Base-by-base conservation (phyloP, 2,888 invertebrate genomes). In the Actias luna region DNA sequence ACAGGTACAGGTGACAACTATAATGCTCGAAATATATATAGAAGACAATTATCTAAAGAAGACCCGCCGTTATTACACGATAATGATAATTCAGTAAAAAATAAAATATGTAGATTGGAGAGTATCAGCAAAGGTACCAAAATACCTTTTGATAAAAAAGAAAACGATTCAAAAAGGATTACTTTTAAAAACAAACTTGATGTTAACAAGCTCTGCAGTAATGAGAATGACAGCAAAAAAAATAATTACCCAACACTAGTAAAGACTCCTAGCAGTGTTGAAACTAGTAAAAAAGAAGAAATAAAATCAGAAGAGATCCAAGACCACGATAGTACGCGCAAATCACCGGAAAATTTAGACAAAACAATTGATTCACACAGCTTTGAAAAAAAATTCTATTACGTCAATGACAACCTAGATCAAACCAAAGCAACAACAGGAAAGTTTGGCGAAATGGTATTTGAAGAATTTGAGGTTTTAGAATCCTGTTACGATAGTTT, bases 371-470 rank as follows among this genome's bases (percentile, higher is more conserved):
- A 88, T 59, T 67, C 84, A 4, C 82, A 88, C 50, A 86, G 77
- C 65, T 92, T 92, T 63, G 94, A 94, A 71, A 94, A 94, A 71
- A 94, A 94, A 71, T 94, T 93, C 73, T 94, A 94, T 69, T 94
- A 94, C 67, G 93, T 95, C 58, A 94, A 94, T 75, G 94, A 94
- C 63, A 93, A 90, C 65, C 69, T 83, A 67, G 93, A 93, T 64
- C 93, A 94, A 77, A 93, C 93, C 76, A 95, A 94, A 70, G 76
- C 79, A 7, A 82, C 86, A 46, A 91, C 93, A 14, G 94, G 94
- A 69, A 95, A 95, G 80, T 95, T 95, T 72, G 95, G 96, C 55
- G 97, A 97, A 74, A 97, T 97, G 94, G 97, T 97, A 72, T 97
- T 97, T 73, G 97, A 97, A 86, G 96, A 96, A 75, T 96, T 96